Conservation (phyloP, 2,888 invertebrate genomes). For the Tromatobia lineatoria region DNA sequence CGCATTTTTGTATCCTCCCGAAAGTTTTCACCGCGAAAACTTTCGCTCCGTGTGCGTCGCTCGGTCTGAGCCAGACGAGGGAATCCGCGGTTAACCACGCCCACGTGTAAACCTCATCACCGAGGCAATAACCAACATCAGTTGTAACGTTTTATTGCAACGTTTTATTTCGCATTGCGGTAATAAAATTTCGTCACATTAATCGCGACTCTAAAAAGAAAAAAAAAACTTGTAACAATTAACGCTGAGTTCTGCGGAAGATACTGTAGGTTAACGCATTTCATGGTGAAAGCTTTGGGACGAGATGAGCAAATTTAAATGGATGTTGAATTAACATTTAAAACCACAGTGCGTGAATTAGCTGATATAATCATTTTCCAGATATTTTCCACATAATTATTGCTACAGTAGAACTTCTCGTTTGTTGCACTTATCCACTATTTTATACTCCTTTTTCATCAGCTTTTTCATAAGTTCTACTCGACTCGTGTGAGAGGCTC, state of each 20-base stretch:
- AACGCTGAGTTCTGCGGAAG: background rate
- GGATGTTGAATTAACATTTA: constrained; percentile 4
- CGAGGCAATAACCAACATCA: constrained; percentile 26
- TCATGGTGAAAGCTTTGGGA: constrained; percentile 53
- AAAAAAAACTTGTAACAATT: background rate
- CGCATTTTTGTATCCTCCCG: constrained; percentile 54
- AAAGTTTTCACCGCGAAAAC: constrained; percentile 68
- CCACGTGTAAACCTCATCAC: constrained; percentile 36
- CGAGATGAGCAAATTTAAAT: constrained; percentile 33
- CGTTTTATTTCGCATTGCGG: constrained; percentile 14
- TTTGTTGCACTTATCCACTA: background rate
- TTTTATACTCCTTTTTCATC: background rate
- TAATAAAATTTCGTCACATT: constrained; percentile 54
- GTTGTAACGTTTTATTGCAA: constrained; percentile 40
- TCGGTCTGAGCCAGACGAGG: background rate
- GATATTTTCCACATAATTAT: constrained; percentile 3
- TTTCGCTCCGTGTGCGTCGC: constrained; percentile 49
- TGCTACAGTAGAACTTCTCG: background rate
- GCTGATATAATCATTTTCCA: constrained; percentile 12
- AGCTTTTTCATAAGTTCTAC: background rate
- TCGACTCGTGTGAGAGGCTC: background rate
- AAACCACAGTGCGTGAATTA: constrained; percentile 28
- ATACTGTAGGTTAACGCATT: background rate
- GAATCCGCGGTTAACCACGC: constrained; percentile 52
- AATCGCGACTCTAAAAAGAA: background rate